Conservation (phyloP, 2,113 vertebrate genomes). For the Aegotheles bennettii region DNA sequence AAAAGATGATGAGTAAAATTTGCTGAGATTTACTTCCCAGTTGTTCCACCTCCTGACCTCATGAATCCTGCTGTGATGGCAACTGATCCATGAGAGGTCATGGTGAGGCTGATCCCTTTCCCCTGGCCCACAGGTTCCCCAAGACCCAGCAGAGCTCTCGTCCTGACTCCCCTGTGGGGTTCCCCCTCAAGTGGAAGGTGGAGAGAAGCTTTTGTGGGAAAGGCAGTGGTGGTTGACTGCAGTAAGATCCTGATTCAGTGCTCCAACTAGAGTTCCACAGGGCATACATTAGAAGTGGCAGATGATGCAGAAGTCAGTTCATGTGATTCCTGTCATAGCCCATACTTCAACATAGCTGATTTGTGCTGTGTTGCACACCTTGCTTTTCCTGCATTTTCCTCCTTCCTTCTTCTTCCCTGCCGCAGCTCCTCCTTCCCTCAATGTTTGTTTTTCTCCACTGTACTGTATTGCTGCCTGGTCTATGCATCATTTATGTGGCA, state of each 20-base stretch:
- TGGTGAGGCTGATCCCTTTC: background rate
- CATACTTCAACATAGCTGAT: background rate
- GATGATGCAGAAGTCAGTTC: background rate
- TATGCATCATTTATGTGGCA: background rate
- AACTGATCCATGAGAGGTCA: background rate
- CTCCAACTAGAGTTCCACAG: background rate
- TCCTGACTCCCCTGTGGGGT: background rate
- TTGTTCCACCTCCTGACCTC: accelerated
- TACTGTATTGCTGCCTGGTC: background rate
- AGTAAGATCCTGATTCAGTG: background rate
- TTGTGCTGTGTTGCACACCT: background rate
- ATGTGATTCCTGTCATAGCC: background rate
- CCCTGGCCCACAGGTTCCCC: background rate
- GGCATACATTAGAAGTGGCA: background rate
- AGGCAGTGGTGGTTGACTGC: background rate
- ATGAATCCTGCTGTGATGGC: background rate
- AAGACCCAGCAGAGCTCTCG: background rate
- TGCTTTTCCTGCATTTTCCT: background rate
- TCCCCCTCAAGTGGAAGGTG: background rate
- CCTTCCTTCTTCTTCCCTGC: background rate
- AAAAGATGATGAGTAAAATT: background rate
- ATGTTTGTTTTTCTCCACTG: background rate
- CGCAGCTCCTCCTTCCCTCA: background rate
- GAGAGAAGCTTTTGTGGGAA: background rate
- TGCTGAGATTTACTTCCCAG: background rate